Evolutionary conservation across 2,888 invertebrate species (phyloP).

Genomic region (Harpagoxenus sublaevis): DNA sequence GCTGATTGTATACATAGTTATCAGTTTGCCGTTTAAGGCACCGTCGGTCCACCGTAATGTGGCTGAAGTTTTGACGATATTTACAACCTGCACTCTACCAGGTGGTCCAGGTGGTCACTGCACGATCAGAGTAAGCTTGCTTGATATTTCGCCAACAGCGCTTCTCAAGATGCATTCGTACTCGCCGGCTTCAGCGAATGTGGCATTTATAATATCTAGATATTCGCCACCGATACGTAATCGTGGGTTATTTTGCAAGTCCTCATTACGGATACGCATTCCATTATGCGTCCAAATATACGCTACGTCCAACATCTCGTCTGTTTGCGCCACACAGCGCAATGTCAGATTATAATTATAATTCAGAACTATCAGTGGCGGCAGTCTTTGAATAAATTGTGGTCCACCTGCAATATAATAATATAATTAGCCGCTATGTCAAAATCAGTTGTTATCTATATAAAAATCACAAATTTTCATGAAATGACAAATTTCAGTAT

Average conservation of each 20-base stretch:
- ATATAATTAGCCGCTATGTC: not conserved
- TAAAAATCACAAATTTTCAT: slow-evolving; percentile 5
- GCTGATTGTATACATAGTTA: slow-evolving; percentile 92
- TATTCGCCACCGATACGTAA: slow-evolving; percentile 91
- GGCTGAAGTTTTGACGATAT: slow-evolving; percentile 92
- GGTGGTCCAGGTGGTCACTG: slow-evolving; percentile 97
- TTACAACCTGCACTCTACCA: slow-evolving; percentile 94
- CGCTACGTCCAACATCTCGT: slow-evolving; percentile 95
- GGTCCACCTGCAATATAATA: slow-evolving; percentile 89
- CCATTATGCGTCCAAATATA: slow-evolving; percentile 97
- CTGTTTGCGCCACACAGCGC: slow-evolving; percentile 94
- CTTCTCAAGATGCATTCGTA: slow-evolving; percentile 97
- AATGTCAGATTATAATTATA: slow-evolving; percentile 91
- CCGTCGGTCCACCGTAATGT: slow-evolving; percentile 96
- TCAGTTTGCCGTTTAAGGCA: slow-evolving; percentile 93
- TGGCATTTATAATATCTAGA: slow-evolving; percentile 93
- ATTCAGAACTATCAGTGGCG: slow-evolving; percentile 89
- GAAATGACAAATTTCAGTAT: not conserved
- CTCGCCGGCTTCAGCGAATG: slow-evolving; percentile 94
- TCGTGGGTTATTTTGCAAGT: slow-evolving; percentile 88
- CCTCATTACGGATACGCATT: slow-evolving; percentile 91
- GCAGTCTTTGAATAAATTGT: slow-evolving; percentile 90
- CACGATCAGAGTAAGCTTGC: slow-evolving; percentile 91
- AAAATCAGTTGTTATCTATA: not conserved
- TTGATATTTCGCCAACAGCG: slow-evolving; percentile 94